These are phyloP conservation scores for Halcyon smyrnensis DNA, from an alignment of 2,797 vertebrate species.

Conservation along the genomic window DNA sequence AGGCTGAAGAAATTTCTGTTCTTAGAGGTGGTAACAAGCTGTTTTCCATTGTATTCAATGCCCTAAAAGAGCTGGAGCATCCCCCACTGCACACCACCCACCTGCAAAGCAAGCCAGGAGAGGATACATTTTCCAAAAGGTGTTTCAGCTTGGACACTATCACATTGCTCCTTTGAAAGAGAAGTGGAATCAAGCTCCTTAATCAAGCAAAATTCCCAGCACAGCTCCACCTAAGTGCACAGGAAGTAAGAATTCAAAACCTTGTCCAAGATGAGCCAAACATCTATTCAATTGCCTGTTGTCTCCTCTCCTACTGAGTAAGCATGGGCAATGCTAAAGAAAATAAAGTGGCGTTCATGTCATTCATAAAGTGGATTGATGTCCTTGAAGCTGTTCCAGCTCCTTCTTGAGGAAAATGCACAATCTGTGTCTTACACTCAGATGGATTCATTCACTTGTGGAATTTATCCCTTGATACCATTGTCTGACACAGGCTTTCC, in stretches of 20 bases:
- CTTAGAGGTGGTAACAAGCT: neutral
- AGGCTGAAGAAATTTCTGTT: neutral
- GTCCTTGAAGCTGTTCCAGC: conserved; percentile 12
- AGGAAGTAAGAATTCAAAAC: neutral
- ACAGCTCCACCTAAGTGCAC: neutral
- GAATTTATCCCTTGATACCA: conserved; percentile 72
- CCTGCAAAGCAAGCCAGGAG: neutral
- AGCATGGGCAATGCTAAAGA: neutral
- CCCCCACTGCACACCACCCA: neutral
- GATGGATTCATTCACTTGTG: conserved; percentile 72
- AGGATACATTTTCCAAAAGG: neutral
- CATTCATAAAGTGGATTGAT: conserved; percentile 11
- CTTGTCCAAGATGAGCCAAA: neutral
- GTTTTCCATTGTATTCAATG: neutral
- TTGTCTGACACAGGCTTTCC: conserved; percentile 64
- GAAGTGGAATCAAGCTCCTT: neutral
- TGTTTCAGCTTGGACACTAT: neutral
- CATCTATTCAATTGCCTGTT: neutral
- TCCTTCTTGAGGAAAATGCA: conserved; percentile 52
- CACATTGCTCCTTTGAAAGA: neutral
- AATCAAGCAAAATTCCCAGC: neutral
- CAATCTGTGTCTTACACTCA: conserved; percentile 49
- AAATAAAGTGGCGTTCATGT: neutral
- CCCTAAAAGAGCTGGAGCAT: neutral
- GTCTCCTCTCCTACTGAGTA: neutral